Percentiles rank a stretch among this genome's conserved stretches.
phyloP scores from a whole-genome alignment of 2,888 invertebrate species.

The Ichneumoninae sp. region DNA sequence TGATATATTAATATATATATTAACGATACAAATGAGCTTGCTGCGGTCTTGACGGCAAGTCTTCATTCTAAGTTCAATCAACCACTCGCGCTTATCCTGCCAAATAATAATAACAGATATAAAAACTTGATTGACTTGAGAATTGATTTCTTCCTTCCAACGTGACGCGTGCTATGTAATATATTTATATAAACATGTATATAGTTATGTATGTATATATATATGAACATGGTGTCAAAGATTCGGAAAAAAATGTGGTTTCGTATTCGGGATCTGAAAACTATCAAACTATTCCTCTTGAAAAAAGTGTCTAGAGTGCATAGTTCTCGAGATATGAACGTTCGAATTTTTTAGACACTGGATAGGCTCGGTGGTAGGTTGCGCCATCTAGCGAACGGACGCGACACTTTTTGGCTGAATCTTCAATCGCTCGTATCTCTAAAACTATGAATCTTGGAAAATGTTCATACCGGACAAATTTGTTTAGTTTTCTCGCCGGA shows the following conservation, averaged over 20 bases:
- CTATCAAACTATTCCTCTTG: neutral
- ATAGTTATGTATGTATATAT: neutral
- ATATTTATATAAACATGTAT: neutral
- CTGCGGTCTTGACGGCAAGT: constrained; percentile 1
- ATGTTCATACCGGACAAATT: neutral
- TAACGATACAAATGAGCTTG: constrained; percentile 11
- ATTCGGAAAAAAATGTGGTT: neutral
- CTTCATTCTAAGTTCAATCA: constrained; percentile 22
- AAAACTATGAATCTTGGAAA: neutral
- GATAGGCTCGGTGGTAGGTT: neutral
- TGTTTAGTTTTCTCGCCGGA: neutral
- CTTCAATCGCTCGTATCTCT: constrained; percentile 5
- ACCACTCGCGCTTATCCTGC: constrained; percentile 50
- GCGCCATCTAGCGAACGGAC: neutral
- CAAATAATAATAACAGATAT: constrained; percentile 10
- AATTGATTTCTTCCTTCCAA: constrained; percentile 30
- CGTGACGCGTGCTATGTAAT: constrained; percentile 25
- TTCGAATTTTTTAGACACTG: neutral
- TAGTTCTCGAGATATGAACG: neutral
- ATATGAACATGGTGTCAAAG: neutral
- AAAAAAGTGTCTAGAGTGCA: neutral
- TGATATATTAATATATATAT: constrained; percentile 5
- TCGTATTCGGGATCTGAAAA: neutral
- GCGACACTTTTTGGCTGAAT: neutral
- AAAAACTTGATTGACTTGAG: constrained; percentile 8